These are phyloP conservation scores for Petrocephalus schoutedeni DNA, from an alignment of 2,797 vertebrate species.

Conservation along the genomic window DNA sequence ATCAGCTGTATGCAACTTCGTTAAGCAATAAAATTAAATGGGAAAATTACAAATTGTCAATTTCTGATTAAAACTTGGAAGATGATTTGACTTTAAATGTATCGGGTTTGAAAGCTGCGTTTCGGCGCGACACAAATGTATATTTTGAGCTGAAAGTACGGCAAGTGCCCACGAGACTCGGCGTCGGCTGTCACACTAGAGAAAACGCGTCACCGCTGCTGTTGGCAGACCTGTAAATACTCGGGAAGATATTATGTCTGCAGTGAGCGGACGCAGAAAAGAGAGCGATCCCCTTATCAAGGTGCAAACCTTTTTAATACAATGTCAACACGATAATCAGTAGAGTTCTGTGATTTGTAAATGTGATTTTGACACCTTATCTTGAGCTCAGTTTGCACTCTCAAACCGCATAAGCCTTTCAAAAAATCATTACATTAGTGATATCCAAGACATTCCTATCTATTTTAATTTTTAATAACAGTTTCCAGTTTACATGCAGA, in stretches of 20 bases:
- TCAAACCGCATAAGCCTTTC: background rate
- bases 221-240: background rate
- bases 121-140: background rate
- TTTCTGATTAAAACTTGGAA: background rate
- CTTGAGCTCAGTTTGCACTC: background rate
- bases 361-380: conserved; percentile 9
- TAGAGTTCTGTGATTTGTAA: background rate
- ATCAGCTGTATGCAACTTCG: conserved; percentile 12
- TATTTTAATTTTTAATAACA: conserved; percentile 1
- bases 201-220: background rate
- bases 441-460: conserved; percentile 14
- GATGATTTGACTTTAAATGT: background rate
- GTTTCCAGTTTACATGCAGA: conserved; percentile 21
- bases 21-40: background rate
- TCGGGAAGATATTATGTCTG: background rate
- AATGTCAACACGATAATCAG: conserved; percentile 18
- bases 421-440: conserved; percentile 6
- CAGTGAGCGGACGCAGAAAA: background rate
- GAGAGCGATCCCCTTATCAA: background rate
- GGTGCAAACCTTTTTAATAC: conserved; percentile 23
- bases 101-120: background rate
- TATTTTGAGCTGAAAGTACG: background rate
- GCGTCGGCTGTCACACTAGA: background rate
- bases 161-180: background rate
- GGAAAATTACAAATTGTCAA: background rate